Evolutionary conservation across 2,113 vertebrate species (phyloP).

Genomic region (Eupsittula cactorum): DNA sequence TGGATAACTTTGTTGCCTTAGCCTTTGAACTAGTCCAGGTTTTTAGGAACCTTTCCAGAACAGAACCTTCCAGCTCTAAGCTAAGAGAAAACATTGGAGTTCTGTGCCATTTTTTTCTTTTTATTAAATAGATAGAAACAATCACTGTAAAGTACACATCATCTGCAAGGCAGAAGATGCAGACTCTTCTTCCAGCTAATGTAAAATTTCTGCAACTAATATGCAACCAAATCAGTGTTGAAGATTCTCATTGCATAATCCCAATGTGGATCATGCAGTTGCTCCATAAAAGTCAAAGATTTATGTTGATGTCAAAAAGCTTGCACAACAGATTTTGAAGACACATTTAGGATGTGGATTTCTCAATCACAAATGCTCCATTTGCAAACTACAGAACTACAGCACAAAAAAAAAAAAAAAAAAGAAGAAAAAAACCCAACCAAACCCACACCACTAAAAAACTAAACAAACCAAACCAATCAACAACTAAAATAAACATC

Average conservation of each 20-base stretch:
- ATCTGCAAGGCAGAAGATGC: neutral
- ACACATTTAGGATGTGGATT: neutral
- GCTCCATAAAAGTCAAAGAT: neutral
- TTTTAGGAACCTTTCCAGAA: neutral
- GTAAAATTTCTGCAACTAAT: neutral
- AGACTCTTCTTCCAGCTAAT: neutral
- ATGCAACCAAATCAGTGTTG: neutral
- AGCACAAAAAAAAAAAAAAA: neutral
- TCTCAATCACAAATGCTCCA: neutral
- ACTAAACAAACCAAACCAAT: neutral
- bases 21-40: neutral
- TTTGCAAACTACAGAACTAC: neutral
- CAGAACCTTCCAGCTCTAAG: neutral
- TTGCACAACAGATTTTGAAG: neutral
- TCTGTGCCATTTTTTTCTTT: neutral
- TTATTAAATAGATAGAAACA: neutral
- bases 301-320: neutral
- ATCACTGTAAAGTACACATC: neutral
- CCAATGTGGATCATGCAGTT: neutral
- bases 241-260: neutral
- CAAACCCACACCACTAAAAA: neutral
- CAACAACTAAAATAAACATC: neutral
- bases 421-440: neutral
- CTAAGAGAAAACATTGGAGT: neutral
- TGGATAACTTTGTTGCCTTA: neutral